phyloP scores from a whole-genome alignment of 2,113 vertebrate species.

The Calidris pugnax region DNA sequence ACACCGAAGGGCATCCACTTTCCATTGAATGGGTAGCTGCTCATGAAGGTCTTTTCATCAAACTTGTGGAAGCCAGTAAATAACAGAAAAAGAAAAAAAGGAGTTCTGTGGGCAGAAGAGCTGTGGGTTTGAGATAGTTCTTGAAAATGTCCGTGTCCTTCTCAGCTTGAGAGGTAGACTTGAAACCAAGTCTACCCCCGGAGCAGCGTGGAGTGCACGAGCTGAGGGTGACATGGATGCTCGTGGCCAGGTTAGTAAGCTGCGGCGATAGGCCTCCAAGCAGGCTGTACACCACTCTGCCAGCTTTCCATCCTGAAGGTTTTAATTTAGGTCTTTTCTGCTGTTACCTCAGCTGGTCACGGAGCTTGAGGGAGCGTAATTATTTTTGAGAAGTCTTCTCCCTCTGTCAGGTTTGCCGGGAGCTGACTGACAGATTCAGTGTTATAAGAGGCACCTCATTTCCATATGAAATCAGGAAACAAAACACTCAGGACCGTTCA shows the following conservation, averaged over 20 bases:
- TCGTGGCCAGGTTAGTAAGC: neutral
- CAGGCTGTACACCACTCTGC: rapidly evolving
- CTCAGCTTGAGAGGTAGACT: too few relatives aligned
- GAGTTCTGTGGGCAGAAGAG: neutral
- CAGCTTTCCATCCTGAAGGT: neutral
- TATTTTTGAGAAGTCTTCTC: neutral
- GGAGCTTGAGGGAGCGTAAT: neutral
- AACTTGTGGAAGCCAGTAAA: neutral
- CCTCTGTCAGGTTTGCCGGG: neutral
- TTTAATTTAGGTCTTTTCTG: neutral
- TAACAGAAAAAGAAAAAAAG: neutral
- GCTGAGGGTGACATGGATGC: neutral
- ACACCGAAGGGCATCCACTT: neutral
- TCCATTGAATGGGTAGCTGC: neutral
- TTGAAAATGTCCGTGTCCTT: neutral
- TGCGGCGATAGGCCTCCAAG: neutral
- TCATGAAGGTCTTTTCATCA: neutral
- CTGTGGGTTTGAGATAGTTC: neutral
- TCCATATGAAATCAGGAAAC: neutral
- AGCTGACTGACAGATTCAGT: neutral
- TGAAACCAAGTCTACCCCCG: neutral
- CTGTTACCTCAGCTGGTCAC: neutral
- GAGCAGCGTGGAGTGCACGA: neutral
- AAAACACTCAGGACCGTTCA: neutral
- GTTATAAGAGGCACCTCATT: neutral